Evolutionary conservation across 2,113 vertebrate genomes (phyloP), one percentile per base, ranked within the genome.

Genomic region (Chamaetylas fuelleborni): DNA sequence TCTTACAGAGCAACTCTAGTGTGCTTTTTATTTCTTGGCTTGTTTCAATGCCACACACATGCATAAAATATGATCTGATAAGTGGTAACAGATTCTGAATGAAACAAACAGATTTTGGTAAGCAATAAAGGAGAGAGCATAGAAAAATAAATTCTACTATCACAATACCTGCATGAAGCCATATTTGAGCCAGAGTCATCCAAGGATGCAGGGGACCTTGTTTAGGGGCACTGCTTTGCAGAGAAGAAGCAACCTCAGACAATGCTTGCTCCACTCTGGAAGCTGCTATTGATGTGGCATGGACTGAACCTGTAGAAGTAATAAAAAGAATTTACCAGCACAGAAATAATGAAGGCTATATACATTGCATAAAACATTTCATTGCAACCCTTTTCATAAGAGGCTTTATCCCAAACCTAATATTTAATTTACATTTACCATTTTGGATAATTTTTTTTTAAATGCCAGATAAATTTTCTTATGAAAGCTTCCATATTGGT

Each of bases 151-250:
- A 74, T 66, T 81, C 77, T 61, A 13, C 5, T 73, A 84, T 71
- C n/a, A 42, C 16, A 47, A 33, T 97, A 99, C 99, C 99, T 98
- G 99, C 99, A 70, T 99, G 99, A 73, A 99, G 98, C 99, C 99
- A 99, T 97, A 99, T 99, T 98, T 99, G 99, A 50, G 99, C 99
- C 94, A 99, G 97, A 6, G 99, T 99, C 99, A 99, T 99, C 99
- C 99, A 99, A 88, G 99, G 99, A 93, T 99, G 99, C 54, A 99
- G 93, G 3, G 99, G 99, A 47, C 99, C 99, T 64, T 99, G 99
- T 96, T 99, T 99, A 65, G 99, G 99, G 62, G 99, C 98, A 26
- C 99, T 99, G 97, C 99, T 99, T 97, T 99, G 99, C 95, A 99
- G 97, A 58, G 99, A 99, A 4, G 99, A 99, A 69, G 99, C 99